Conservation (phyloP, 1,140 invertebrate species). For the Neuroterus valhalla region DNA sequence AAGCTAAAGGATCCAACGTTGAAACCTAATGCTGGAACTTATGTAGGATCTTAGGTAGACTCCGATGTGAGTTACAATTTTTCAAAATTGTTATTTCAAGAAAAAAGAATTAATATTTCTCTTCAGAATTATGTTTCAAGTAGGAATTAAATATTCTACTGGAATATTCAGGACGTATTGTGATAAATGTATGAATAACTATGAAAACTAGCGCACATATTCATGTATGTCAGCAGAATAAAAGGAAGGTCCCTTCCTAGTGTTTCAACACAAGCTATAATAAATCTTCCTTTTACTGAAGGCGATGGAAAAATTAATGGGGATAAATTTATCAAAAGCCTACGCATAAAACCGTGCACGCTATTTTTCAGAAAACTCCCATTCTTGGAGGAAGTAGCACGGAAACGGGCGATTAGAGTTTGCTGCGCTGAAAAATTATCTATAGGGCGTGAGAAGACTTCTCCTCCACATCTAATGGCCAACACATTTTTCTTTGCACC, state of each 20-base stretch:
- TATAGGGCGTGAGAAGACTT: conserved; percentile 17
- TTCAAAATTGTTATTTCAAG: too few species aligned
- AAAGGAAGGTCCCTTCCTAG: not conserved
- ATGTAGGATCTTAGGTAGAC: too few species aligned
- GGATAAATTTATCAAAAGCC: conserved; percentile 7
- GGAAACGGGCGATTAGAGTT: conserved; percentile 12
- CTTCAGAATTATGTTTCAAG: too few species aligned
- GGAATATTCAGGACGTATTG: too few species aligned
- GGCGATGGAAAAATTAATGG: not conserved
- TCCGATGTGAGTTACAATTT: too few species aligned
- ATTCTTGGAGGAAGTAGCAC: conserved; percentile 15
- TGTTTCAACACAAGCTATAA: not conserved
- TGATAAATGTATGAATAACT: too few species aligned
- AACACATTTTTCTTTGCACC: not conserved
- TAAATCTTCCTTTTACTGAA: not conserved
- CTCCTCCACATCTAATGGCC: not conserved
- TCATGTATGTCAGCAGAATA: too few species aligned
- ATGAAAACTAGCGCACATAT: too few species aligned
- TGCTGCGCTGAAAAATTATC: conserved; percentile 18
- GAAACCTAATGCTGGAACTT: too few species aligned
- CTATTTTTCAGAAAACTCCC: conserved; percentile 19
- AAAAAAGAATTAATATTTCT: too few species aligned
- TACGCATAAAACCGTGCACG: conserved; percentile 13
- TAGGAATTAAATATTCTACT: too few species aligned
- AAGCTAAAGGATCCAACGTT: too few species aligned